Evolutionary conservation across 1,140 invertebrate genomes (phyloP).

Genomic region (Caenorhabditis elegans): DNA sequence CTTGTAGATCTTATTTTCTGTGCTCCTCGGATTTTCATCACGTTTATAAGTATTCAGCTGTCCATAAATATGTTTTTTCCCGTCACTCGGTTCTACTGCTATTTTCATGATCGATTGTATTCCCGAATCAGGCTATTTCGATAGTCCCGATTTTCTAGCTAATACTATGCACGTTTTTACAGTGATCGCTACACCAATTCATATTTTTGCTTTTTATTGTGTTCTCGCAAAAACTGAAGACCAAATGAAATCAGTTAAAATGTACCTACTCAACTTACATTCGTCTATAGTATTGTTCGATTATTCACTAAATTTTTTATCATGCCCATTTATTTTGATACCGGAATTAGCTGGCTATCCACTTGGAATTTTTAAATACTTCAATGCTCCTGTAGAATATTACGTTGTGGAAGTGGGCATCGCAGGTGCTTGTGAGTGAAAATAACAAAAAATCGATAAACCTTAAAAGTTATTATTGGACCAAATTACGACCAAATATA

Average conservation of each 20-base stretch:
- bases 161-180: neutral
- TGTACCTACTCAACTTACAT: neutral
- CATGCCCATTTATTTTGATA: neutral
- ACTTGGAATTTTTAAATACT: neutral
- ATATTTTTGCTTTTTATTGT: neutral
- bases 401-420: no score
- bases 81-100: neutral
- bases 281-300: neutral
- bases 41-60: no score
- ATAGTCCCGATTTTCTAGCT: neutral
- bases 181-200: neutral
- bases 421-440: no score
- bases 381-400: neutral
- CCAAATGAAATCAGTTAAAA: neutral
- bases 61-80: no score
- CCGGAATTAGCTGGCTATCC: neutral
- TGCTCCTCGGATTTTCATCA: no score
- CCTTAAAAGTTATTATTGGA: no score
- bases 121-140: neutral
- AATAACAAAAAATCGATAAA: no score
- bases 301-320: neutral
- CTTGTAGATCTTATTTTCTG: no score
- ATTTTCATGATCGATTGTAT: neutral
- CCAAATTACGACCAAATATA: no score
- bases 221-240: neutral